These are phyloP conservation scores for Lagocephalus sceleratus DNA, from an alignment of 2,797 vertebrate genomes.

Conservation along the genomic window DNA sequence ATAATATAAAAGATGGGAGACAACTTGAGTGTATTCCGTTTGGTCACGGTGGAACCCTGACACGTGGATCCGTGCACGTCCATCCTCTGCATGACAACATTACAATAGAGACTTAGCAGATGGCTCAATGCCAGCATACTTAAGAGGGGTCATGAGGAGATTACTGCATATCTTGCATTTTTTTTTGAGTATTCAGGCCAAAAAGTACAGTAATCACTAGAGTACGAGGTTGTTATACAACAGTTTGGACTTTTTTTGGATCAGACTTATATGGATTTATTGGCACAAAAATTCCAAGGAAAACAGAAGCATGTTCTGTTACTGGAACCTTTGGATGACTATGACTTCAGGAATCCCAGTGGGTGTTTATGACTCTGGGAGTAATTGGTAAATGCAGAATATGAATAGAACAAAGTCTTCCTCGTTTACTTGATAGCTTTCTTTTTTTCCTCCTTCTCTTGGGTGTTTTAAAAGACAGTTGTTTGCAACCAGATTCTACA, in stretches of 20 bases:
- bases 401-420: neutral
- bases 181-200: conserved; percentile 43
- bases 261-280: conserved; percentile 41
- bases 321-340: conserved; percentile 45
- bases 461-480: too few relatives aligned
- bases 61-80: neutral
- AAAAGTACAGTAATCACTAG: conserved; percentile 48
- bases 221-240: conserved; percentile 36
- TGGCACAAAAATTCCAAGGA: conserved; percentile 23
- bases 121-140: conserved; percentile 31
- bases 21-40: conserved; percentile 3
- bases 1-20: conserved; percentile 14
- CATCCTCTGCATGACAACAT: neutral
- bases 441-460: too few relatives aligned
- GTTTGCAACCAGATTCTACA: too few relatives aligned
- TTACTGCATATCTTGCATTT: conserved; percentile 52
- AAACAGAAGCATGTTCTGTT: conserved; percentile 42
- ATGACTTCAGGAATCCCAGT: conserved; percentile 39
- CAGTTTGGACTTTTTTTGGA: conserved; percentile 24
- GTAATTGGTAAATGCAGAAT: neutral
- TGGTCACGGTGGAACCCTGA: conserved; percentile 1
- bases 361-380: conserved; percentile 8
- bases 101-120: conserved; percentile 1
- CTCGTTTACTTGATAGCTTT: too few relatives aligned
- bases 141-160: conserved; percentile 46